Evolutionary conservation across 2,888 invertebrate genomes (phyloP), one percentile per base, ranked within the genome.

Genomic region (Camptogramma bilineatum): DNA sequence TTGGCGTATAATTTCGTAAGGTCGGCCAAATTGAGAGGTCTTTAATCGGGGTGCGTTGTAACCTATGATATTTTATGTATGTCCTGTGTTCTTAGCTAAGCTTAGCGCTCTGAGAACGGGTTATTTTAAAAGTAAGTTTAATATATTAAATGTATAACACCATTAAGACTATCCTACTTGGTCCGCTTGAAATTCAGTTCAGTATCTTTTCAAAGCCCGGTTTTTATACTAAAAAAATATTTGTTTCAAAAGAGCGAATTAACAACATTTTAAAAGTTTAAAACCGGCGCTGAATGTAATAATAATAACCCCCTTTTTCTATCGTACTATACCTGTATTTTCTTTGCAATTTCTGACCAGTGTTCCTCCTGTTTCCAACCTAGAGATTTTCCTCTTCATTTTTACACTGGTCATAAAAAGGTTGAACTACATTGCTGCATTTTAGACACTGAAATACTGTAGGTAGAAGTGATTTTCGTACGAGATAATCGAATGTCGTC

Each of bases 101-200:
- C 91, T 91, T 91, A 90, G 89, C 90, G 86, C 91, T 90, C 90
- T 90, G 86, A 84, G 88, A 87, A 90, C 87, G 87, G 86, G 86
- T 90, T 77, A 76, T 77, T 78, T 81, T 80, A 82, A 81, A 60
- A 60, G 53, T 73, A 71, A 68, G 60, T 51, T 56, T 44, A 73
- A 76, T 78, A 66, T 68, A 68, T 66, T 71, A 70, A 76, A 79
- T 78, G 74, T 76, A 72, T 74, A 76, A 71, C 76, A 75, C 75
- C 72, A 71, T 72, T 59, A 73, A 75, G 73, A 72, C 64, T 72
- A 72, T 21, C 68, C 75, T 73, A 68, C 70, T 70, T 60, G 57
- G 69, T 69, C 75, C 62, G 78, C 81, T 80, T 80, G 46, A 69
- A 63, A 72, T 66, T 73, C 66, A 59, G 69, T 74, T 69, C 71